phyloP scores from a whole-genome alignment of 2,797 vertebrate genomes.

The Hipposideros larvatus region DNA sequence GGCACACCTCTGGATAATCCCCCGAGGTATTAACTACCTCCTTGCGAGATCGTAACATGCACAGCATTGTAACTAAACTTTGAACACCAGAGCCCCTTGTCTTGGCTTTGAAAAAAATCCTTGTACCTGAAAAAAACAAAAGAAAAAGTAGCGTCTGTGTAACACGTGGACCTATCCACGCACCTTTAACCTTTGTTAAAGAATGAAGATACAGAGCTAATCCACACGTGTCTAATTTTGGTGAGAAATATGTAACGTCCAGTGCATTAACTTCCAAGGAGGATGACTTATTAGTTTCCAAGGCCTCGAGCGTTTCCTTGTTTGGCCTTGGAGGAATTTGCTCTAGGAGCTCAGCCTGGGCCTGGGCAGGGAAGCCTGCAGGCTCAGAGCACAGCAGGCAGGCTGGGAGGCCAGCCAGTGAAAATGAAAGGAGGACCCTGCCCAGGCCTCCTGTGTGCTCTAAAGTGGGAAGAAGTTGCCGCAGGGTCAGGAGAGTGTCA shows the following conservation, averaged over 20 bases:
- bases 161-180: not conserved
- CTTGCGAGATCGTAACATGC: not conserved
- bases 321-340: constrained; percentile 83
- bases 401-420: constrained; percentile 70
- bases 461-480: constrained; percentile 63
- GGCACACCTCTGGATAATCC: not conserved
- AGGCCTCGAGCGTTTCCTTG: constrained; percentile 81
- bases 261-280: constrained; percentile 50
- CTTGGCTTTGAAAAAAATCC: not conserved
- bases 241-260: not conserved
- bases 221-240: not conserved
- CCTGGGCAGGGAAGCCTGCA: constrained; percentile 77
- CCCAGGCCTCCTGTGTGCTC: constrained; percentile 55
- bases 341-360: constrained; percentile 84
- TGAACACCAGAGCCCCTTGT: not conserved
- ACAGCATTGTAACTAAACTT: not conserved
- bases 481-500: constrained; percentile 65
- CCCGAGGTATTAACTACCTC: not conserved
- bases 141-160: not conserved
- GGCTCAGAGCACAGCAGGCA: constrained; percentile 70
- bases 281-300: constrained; percentile 75
- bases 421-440: constrained; percentile 73
- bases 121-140: not conserved
- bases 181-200: not conserved
- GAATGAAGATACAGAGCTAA: constrained; percentile 11